Conservation (phyloP, 2,113 vertebrate species). For the Prionailurus viverrinus region DNA sequence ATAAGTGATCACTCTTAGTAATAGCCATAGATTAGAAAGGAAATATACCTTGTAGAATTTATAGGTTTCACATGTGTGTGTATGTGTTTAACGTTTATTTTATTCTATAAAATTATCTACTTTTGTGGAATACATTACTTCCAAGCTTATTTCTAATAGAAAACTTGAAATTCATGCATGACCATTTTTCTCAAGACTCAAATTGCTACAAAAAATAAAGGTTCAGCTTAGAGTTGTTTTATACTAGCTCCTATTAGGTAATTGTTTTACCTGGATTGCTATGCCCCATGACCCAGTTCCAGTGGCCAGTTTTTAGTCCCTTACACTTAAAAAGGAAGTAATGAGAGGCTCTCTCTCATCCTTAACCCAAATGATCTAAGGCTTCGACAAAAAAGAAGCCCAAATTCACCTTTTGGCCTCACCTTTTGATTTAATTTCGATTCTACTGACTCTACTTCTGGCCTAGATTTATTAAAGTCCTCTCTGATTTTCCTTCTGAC, state of each 20-base stretch:
- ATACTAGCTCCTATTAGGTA: neutral
- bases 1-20: neutral
- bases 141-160: neutral
- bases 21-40: neutral
- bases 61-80: neutral
- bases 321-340: neutral
- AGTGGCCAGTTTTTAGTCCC: neutral
- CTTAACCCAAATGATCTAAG: neutral
- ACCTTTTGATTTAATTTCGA: neutral
- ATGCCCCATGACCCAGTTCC: no score
- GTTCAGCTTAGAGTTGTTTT: neutral
- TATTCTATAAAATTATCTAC: neutral
- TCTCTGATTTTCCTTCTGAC: neutral
- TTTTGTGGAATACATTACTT: neutral
- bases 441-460: neutral
- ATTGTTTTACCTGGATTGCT: neutral
- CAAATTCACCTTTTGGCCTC: neutral
- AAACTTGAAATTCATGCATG: conserved; percentile 46
- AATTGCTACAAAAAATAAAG: neutral
- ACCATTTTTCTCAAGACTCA: neutral
- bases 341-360: neutral
- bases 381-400: neutral
- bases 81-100: neutral
- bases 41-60: neutral
- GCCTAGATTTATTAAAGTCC: neutral